These are phyloP conservation scores for Hydrozoanthus tunicans DNA, from an alignment of 64 coral and sea anemone species.

Conservation along the genomic window DNA sequence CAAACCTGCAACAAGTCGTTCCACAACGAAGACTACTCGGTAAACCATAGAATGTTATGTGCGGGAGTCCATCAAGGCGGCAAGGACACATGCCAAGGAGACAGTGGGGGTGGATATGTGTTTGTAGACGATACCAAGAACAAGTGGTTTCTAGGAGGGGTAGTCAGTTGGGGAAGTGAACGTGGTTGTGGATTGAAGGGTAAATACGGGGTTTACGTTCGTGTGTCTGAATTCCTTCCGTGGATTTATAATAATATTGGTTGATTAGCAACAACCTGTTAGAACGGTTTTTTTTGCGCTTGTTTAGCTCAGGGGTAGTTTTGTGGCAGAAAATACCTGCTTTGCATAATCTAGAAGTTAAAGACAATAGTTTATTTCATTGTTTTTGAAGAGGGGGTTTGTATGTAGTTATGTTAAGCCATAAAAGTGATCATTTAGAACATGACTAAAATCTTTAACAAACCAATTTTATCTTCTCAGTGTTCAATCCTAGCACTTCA, in stretches of 20 bases:
- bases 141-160: conserved; percentile 48
- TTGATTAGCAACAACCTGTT: neutral
- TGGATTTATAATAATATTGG: conserved; percentile 37
- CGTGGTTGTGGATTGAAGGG: conserved; percentile 1
- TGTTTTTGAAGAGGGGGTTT: too few relatives aligned
- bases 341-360: too few relatives aligned
- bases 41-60: conserved; percentile 24
- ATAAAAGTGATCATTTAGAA: too few relatives aligned
- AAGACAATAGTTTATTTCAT: too few relatives aligned
- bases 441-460: too few relatives aligned
- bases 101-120: conserved; percentile 46
- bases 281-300: neutral
- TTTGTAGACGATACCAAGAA: neutral
- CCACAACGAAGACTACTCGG: neutral
- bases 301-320: too few relatives aligned
- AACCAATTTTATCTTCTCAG: too few relatives aligned
- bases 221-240: conserved; percentile 11
- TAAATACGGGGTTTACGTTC: conserved; percentile 36
- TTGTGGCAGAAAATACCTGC: too few relatives aligned
- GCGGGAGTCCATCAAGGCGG: conserved; percentile 1
- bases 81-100: conserved; percentile 45
- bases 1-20: neutral
- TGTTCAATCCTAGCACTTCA: too few relatives aligned
- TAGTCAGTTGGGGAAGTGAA: conserved; percentile 32
- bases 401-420: too few relatives aligned